These are phyloP conservation scores for Solenopsis invicta DNA, from an alignment of 1,140 invertebrate species.

Conservation along the genomic window DNA sequence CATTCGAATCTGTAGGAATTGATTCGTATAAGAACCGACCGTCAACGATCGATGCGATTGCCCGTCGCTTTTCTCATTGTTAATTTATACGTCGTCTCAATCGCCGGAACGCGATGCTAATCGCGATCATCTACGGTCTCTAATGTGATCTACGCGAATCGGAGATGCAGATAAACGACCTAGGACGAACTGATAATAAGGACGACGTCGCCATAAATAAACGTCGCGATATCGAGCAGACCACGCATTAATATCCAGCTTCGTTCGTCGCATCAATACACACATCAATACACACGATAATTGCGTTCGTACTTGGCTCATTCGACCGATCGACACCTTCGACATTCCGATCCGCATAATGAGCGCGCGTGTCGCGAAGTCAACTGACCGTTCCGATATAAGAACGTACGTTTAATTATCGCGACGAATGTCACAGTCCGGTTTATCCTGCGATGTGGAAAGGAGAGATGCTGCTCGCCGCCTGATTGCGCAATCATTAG, in stretches of 20 bases:
- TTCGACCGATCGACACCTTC: constrained; percentile 33
- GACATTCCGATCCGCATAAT: constrained; percentile 21
- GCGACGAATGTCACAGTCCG: background rate
- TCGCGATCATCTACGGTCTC: no score
- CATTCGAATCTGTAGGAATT: constrained; percentile 27
- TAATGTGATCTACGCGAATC: background rate
- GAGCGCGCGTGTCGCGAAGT: background rate
- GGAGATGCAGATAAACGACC: background rate
- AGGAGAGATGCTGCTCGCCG: background rate
- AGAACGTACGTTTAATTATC: constrained; percentile 21
- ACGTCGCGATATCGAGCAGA: constrained; percentile 10
- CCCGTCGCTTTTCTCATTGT: background rate
- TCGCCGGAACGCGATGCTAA: constrained; percentile 14
- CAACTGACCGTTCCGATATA: constrained; percentile 17
- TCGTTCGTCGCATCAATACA: constrained; percentile 6
- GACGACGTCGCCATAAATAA: constrained; percentile 36
- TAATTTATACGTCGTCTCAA: constrained; percentile 32
- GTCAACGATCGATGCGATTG: constrained; percentile 34
- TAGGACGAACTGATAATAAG: constrained; percentile 4
- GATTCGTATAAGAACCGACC: constrained; percentile 41
- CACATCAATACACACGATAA: constrained; percentile 23
- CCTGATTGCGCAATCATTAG: constrained; percentile 41
- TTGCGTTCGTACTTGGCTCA: constrained; percentile 15
- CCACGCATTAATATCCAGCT: background rate
- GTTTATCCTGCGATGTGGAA: background rate